Base-by-base conservation (phyloP, 2,113 vertebrate genomes). In the Cebidichthys violaceus region DNA sequence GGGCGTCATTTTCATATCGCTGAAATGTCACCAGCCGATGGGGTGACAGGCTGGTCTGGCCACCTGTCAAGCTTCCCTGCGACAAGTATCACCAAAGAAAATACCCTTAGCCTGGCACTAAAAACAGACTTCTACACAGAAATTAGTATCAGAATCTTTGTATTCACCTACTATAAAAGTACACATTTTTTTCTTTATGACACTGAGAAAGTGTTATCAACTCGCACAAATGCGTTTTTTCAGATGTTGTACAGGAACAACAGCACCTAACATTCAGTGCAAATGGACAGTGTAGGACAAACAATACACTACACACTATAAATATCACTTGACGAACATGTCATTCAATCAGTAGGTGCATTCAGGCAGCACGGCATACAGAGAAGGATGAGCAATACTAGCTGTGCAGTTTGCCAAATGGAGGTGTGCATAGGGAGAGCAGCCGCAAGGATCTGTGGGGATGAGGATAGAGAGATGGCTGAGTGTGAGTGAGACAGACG, bases 11-110 rank as follows among this genome's bases (percentile, higher is more conserved):
- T 92, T 93, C 89, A 87, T 89, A 92, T 92, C 47, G 60, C 90
- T 93, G 85, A 93, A 91, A 93, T 92, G 92, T 93, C 93, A 91
- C 80, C 86, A 77, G 82, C 65, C 67, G 61, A 85, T 57, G 50
- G 68, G 83, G 64, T 90, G 92, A 92, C 92, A 90, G 86, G 87
- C 85, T 86, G 80, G 70, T 86, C 83, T 79, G 84, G 80, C 90
- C 86, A 91, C 83, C 89, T 91, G 92, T 87, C 90, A 93, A 73
- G 65, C 54, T 45, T 85, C 75, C 71, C 43, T 60, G 54, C 62
- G 86, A 86, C 82, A 75, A 83, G 70, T 55, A 70, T 41, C 43
- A 81, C 29, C 4, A 60, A 79, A 69, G 59, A 84, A 77, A 87
- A 85, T 33, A 75, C 55, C 43, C 74, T 54, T 13, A 29, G 54